Base-by-base conservation (phyloP, 2,888 invertebrate species). In the Myathropa florea region DNA sequence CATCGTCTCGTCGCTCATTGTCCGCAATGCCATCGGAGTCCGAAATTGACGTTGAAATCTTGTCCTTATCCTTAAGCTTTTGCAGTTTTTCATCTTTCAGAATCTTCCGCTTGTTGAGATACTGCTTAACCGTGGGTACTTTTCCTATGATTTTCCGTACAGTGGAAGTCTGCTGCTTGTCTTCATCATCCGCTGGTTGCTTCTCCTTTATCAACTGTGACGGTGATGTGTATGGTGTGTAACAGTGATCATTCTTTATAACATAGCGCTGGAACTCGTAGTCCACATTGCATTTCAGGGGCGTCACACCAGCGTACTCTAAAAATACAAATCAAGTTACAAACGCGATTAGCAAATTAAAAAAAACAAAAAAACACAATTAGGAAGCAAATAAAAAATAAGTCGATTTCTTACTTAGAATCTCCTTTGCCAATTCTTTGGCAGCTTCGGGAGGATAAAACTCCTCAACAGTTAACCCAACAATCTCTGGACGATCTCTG, bases 201-300 rank as follows among this genome's bases (percentile, higher is more conserved):
- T 91, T 90, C 2, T 89, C 89, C 33, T 90, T 67, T 14, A 88
- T 90, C 85, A 92, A 91, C 90, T 94, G 94, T 89, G 94, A 94
- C 33, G 96, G 95, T 77, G 96, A 95, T 36, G 94, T 95, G 46
- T 95, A 94, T 61, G 95, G 94, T 60, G 97, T 97, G 89, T 97
- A 97, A 90, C 97, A 97, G 90, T 97, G 97, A 91, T 97, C 97
- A 93, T 97, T 95, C 90, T 95, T 95, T 89, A 96, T 95, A 4
- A 96, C 89, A 75, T 90, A 90, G 30, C 92, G 65, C 57, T 91
- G 89, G 21, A 92, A 92, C 68, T 92, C 92, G n/a, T 90, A 89
- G 71, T 92, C 92, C 7, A 91, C 90, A 30, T 91, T 90, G 12
- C 91, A 90, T 68, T 91, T 91, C 18, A 90, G 89, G n/a, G 91